These are phyloP conservation scores for Noctua pronuba DNA, from an alignment of 2,888 invertebrate species.

Conservation along the genomic window DNA sequence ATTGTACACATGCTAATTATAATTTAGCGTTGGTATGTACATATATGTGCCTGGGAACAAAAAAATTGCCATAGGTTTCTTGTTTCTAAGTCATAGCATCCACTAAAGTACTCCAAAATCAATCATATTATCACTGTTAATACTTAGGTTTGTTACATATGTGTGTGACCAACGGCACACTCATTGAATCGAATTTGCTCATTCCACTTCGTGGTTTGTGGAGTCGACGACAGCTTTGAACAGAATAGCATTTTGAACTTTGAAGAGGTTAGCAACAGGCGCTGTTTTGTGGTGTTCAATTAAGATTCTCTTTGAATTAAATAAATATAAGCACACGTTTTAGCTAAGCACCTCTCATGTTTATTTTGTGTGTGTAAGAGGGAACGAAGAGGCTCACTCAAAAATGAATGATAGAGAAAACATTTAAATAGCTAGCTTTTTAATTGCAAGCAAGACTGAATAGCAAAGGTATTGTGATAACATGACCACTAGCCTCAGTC, in stretches of 20 bases:
- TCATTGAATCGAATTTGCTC: slow-evolving; percentile 1
- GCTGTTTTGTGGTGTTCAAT: neutral
- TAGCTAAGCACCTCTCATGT: neutral
- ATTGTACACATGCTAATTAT: slow-evolving; percentile 9
- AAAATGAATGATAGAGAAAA: neutral
- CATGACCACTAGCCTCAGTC: neutral
- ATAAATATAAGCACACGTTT: neutral
- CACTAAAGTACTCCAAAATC: neutral
- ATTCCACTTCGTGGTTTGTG: neutral
- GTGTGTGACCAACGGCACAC: neutral
- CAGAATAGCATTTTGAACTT: neutral
- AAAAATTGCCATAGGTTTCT: neutral
- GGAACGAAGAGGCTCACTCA: neutral
- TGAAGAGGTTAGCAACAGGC: neutral
- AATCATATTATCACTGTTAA: neutral
- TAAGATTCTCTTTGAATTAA: neutral
- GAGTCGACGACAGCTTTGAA: slow-evolving; percentile 2
- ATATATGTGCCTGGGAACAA: slow-evolving; percentile 2
- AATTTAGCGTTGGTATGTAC: neutral
- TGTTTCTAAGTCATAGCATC: neutral
- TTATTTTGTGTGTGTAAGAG: neutral
- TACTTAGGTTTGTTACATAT: neutral
- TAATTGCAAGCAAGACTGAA: neutral
- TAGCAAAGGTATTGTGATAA: neutral
- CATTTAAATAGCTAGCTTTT: neutral